phyloP scores from a whole-genome alignment of 2,888 invertebrate species.

The Leptogaster cylindrica region DNA sequence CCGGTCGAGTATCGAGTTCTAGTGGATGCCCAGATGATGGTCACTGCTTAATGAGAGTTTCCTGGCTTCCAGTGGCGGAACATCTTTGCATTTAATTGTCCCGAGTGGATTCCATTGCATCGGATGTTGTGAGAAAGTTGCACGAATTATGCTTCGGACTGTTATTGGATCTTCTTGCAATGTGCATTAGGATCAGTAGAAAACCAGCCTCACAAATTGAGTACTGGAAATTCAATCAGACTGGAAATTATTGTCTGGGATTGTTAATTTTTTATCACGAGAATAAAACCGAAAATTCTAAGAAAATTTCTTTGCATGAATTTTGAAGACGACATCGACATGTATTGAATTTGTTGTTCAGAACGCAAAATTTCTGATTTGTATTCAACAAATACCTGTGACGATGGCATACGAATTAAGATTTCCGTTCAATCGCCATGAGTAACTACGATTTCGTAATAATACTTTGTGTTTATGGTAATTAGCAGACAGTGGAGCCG shows the following conservation, averaged over 20 bases:
- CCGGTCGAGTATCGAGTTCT: slow-evolving; percentile 40
- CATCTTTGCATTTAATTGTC: slow-evolving; percentile 61
- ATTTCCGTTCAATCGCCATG: slow-evolving; percentile 9
- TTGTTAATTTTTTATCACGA: no score
- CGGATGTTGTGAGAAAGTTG: slow-evolving; percentile 42
- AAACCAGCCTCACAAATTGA: no score
- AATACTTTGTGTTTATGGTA: slow-evolving; percentile 37
- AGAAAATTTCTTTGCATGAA: slow-evolving; percentile 35
- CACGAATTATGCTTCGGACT: background rate
- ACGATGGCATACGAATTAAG: slow-evolving; percentile 24
- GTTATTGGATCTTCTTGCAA: background rate
- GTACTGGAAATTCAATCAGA: slow-evolving; percentile 29
- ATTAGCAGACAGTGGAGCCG: slow-evolving; percentile 25
- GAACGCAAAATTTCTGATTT: slow-evolving; percentile 30
- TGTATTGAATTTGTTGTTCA: slow-evolving; percentile 31
- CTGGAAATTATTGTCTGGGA: slow-evolving; percentile 22
- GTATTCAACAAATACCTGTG: slow-evolving; percentile 5
- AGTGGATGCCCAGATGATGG: slow-evolving; percentile 38
- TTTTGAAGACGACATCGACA: slow-evolving; percentile 22
- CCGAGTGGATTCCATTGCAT: slow-evolving; percentile 46
- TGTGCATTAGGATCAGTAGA: background rate
- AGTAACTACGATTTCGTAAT: slow-evolving; percentile 28
- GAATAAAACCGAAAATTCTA: slow-evolving; percentile 34
- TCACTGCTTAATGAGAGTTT: slow-evolving; percentile 60
- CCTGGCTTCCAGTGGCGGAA: slow-evolving; percentile 62